Percentiles rank a stretch among this genome's conserved stretches.
Evolutionary conservation across 2,797 vertebrate species (phyloP).

Genomic region (Gymnoscopelus braueri): DNA sequence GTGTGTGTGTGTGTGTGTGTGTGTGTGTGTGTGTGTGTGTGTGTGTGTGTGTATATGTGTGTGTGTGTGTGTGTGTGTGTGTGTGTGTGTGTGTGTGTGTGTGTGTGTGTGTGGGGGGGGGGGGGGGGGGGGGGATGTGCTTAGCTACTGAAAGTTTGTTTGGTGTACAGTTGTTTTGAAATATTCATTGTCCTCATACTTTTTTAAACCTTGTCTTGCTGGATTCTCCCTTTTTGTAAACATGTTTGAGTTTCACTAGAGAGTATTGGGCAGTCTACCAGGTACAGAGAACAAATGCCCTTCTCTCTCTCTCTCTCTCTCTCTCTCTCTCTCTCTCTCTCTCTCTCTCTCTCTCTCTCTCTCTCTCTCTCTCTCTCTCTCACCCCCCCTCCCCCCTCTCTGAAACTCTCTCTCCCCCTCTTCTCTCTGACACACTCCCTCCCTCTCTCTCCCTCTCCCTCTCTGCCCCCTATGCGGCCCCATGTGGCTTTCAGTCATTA

Average conservation of each 20-base stretch:
- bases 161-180: too few species aligned
- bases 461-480: constrained; percentile 18
- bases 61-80: background rate
- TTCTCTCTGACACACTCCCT: background rate
- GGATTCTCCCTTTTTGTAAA: too few species aligned
- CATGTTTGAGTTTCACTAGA: too few species aligned
- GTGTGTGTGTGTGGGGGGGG: too few species aligned
- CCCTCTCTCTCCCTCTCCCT: constrained; percentile 1
- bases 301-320: too few species aligned
- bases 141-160: too few species aligned
- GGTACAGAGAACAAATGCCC: background rate
- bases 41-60: background rate
- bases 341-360: background rate
- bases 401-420: too few species aligned
- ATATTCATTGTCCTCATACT: background rate
- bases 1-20: background rate
- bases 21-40: background rate
- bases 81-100: background rate
- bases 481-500: constrained; percentile 41
- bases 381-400: constrained; percentile 4
- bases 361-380: constrained; percentile 4
- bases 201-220: background rate
- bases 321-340: too few species aligned
- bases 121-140: too few species aligned
- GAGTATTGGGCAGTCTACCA: too few species aligned